phyloP scores from a whole-genome alignment of 2,888 invertebrate genomes.

The Phengaris alcon region DNA sequence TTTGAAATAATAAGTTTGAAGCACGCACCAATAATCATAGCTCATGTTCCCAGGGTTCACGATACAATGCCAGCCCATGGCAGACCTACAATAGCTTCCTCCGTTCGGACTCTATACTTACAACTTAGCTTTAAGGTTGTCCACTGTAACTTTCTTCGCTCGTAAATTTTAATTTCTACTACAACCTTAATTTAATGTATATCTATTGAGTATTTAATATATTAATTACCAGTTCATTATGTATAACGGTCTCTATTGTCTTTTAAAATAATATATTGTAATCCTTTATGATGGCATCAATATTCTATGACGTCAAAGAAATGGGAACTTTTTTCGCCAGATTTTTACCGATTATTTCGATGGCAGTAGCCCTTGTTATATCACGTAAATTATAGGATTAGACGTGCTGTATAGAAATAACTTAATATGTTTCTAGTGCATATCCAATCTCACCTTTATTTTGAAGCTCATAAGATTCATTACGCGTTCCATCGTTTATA shows the following conservation, averaged over 20 bases:
- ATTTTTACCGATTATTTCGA: background rate
- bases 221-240: too few relatives aligned
- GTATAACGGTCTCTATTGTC: too few relatives aligned
- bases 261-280: too few relatives aligned
- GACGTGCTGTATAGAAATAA: slow-evolving; percentile 45
- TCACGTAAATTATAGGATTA: slow-evolving; percentile 69
- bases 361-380: slow-evolving; percentile 52
- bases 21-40: slow-evolving; percentile 42
- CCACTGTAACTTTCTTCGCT: background rate
- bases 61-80: slow-evolving; percentile 49
- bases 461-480: slow-evolving; percentile 46
- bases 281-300: too few relatives aligned
- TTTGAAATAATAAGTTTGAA: slow-evolving; percentile 43
- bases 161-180: too few relatives aligned
- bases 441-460: slow-evolving; percentile 46
- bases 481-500: slow-evolving; percentile 27
- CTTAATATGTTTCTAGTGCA: slow-evolving; percentile 40
- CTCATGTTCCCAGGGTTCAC: slow-evolving; percentile 54
- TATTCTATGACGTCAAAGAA: background rate
- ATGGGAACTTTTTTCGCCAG: background rate
- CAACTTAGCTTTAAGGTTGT: slow-evolving; percentile 19
- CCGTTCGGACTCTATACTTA: slow-evolving; percentile 34
- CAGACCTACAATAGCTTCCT: slow-evolving; percentile 46
- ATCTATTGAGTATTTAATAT: too few relatives aligned
- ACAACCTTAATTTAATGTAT: too few relatives aligned